Base-by-base conservation (phyloP, 2,113 vertebrate genomes). In the Caracal caracal region DNA sequence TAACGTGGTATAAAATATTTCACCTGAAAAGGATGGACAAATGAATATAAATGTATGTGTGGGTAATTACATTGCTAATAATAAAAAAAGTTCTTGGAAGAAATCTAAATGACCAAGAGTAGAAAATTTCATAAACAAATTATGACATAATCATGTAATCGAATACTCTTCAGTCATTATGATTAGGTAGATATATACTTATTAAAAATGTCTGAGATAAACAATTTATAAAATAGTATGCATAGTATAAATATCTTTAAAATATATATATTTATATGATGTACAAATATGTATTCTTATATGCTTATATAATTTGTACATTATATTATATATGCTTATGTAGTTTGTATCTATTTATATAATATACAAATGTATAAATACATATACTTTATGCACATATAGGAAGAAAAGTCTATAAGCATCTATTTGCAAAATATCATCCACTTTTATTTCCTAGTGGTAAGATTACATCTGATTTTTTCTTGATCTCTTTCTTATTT, bases 121-220 rank as follows among this genome's bases (percentile, higher is more conserved):
- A 81, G 84, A 82, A 81, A 66, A 56, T 82, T 24, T 92, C 47
- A 37, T 81, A 95, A 79, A 61, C 13, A 80, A 78, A 89, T 89
- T n/a, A 79, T 30, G 22, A 11, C 37, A 35, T 79, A 90, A 24
- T 17, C 51, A 84, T 28, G 22, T 40, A 76, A 79, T 79, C 16
- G 12, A 84, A 43, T 61, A 71, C 16, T 5, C 26, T 89, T 89
- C 61, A 83, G 85, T 89, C 70, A 51, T 82, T 68, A 51, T 84
- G 47, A 83, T 37, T 70, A 78, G 30, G 33, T 49, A 51, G 33
- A 30, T 59, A 43, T n/a, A n/a, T 51, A 47, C 30, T 68, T 75
- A 68, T 51, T 76, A 40, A 8, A 65, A 86, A 65, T 22, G 6
- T 28, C 71, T 28, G 24, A 78, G 22, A 47, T 59, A 59, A 51